Evolutionary conservation across 2,113 vertebrate genomes (phyloP), one percentile per base, ranked within the genome.

Genomic region (Serilophus lunatus): DNA sequence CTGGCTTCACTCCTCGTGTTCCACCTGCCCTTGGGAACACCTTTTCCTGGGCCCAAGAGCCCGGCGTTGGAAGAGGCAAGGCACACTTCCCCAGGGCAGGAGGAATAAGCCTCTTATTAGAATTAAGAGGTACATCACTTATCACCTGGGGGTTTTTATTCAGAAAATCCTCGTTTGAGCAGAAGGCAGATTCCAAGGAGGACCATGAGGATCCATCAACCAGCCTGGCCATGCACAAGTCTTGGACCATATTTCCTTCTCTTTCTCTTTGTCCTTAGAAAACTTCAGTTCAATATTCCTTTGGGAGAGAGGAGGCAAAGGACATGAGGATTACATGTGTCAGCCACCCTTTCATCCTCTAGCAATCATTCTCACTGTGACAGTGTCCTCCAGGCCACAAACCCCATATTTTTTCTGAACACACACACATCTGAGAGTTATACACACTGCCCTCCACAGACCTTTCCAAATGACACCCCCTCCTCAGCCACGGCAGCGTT

Each of bases 41-140:
- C 29, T 65, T 53, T 28, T 10, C 78, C 66, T 20, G 25, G 16
- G 11, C 33, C 24, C 18, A 54, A 71, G 53, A 76, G 26, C 17
- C 29, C 22, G 9, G 10, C 19, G 2, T 1, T 72, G 51, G 65
- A 83, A 86, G 15, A 63, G 19, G 47, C 42, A 71, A 50, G 14
- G 33, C 8, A n/a, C 25, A 3, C 6, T 54, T 54, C 28, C 16
- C 13, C 0, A 0, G 28, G 24, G 59, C 15, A 33, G 49, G 18
- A 81, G 23, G 25, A 29, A 85, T 35, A 72, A 33, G 1, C 3
- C 3, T 20, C 12, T 47, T 66, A 14, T 5, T 28, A 22, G 64
- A 53, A 23, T 40, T 14, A 25, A 65, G 20, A 47, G 13, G 8
- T 18, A 11, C 7, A 13, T 18, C 26, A 15, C 40, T 64, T n/a